Base-by-base conservation (phyloP, 92 coral and sea anemone species). In the Pocillopora grandis region DNA sequence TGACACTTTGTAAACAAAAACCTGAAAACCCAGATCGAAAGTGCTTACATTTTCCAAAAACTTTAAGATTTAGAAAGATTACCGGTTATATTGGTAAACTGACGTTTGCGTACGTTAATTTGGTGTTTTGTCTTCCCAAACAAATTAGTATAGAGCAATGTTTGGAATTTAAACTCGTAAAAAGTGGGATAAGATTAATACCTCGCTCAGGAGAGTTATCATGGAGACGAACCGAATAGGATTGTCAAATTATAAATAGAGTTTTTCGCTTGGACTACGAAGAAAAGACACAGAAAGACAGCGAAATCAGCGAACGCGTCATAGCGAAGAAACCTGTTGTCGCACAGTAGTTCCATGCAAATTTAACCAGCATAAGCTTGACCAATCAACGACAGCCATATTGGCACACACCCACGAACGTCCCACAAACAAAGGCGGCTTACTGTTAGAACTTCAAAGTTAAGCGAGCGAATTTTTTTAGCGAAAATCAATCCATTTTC, bases 321-420 rank as follows among this genome's bases (percentile, higher is more conserved):
- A 14, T 15, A 17, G 7, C 3, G 12, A 3, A 13, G 10, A 5
- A 75, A 57, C 13, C 48, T 49, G 18, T 27, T 77, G 77, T 42
- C 85, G 85, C 63, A 62, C 0, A 20, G 60, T 19, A 81, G 72
- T 73, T 21, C 20, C 21, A 82, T 78, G 81, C 77, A 84, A 84
- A 78, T 84, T 67, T 0, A 21, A 17, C 21, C 12, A 5, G n/a
- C 61, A 15, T 9, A 37, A 36, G 56, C 18, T 64, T 27, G 63
- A 72, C 85, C 78, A 79, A 86, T 80, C 85, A 71, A 35, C 71
- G 55, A 72, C 1, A 18, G 80, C 73, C 83, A 55, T 60, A 49
- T 78, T n/a, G 58, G 64, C 86, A 82, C 86, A 62, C 86, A 62
- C 86, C 86, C 65, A 72, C 86, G 64, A 20, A 42, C 52, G 16